A percentile compares a stretch with the other conserved stretches of the same genome.
These are phyloP conservation scores for Eupithecia exiguata DNA, from an alignment of 2,888 invertebrate genomes.

Conservation along the genomic window DNA sequence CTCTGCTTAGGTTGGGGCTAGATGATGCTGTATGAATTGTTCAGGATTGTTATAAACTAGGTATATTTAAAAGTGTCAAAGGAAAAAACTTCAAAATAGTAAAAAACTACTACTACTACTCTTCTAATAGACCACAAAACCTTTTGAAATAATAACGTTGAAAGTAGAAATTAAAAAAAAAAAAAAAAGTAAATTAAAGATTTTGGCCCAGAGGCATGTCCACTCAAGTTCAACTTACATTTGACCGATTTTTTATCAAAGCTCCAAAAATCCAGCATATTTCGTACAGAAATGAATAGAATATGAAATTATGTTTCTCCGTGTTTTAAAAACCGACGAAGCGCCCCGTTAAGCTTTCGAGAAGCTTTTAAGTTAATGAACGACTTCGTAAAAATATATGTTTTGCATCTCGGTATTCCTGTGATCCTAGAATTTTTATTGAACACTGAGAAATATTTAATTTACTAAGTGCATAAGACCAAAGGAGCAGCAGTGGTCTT, in stretches of 20 bases:
- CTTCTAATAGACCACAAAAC: background rate
- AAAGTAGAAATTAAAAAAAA: too few species aligned
- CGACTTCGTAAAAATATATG: constrained; percentile 70
- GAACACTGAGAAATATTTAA: background rate
- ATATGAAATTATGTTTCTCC: constrained; percentile 82
- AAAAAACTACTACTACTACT: background rate
- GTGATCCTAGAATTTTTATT: background rate
- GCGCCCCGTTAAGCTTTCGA: constrained; percentile 81
- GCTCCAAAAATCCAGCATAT: constrained; percentile 69
- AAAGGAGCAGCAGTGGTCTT: background rate
- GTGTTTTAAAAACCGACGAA: constrained; percentile 80
- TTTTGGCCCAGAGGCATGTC: background rate
- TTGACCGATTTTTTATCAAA: constrained; percentile 57
- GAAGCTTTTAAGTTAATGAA: constrained; percentile 83
- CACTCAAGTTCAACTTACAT: background rate
- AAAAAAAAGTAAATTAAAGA: background rate
- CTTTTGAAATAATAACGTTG: background rate
- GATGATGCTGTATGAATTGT: too few species aligned
- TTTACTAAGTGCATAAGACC: background rate
- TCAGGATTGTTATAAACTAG: too few species aligned
- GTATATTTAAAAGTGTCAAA: background rate
- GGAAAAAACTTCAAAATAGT: background rate
- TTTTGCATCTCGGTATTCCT: constrained; percentile 12
- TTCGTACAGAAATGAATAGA: constrained; percentile 81
- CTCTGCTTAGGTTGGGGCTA: too few species aligned